These are phyloP conservation scores for Cephus nigrinus DNA, from an alignment of 2,888 invertebrate species.

Conservation along the genomic window DNA sequence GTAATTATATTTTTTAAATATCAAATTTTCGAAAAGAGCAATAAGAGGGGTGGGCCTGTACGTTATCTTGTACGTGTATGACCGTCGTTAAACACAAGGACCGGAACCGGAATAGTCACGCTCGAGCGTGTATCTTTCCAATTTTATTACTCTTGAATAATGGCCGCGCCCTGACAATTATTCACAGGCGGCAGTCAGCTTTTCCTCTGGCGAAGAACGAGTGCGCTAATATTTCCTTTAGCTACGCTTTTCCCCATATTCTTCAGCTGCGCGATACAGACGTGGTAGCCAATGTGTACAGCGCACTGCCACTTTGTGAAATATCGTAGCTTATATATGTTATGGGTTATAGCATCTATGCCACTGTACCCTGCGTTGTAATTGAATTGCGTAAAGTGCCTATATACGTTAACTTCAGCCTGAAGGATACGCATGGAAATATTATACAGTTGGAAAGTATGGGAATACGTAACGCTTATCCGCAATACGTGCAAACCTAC, in stretches of 20 bases:
- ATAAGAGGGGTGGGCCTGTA: background rate
- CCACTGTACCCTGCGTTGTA: background rate
- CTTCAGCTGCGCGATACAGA: background rate
- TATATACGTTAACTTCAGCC: background rate
- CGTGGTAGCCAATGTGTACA: background rate
- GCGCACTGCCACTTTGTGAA: background rate
- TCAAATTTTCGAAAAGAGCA: background rate
- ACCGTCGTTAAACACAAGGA: background rate
- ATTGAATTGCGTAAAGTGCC: background rate
- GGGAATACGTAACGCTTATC: background rate
- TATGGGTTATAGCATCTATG: background rate
- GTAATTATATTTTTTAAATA: slow-evolving; percentile 17
- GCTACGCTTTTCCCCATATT: background rate
- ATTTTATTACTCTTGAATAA: background rate
- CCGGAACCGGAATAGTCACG: background rate
- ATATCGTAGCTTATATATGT: background rate
- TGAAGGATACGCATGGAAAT: background rate
- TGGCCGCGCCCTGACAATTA: background rate
- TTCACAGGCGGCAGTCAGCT: background rate
- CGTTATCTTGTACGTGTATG: background rate
- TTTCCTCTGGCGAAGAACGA: background rate
- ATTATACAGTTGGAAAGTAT: background rate
- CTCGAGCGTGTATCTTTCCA: background rate
- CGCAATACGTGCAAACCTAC: background rate
- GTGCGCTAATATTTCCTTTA: background rate